These are phyloP conservation scores for Drosophila yakuba DNA, from an alignment of 1,140 invertebrate genomes.

Conservation along the genomic window DNA sequence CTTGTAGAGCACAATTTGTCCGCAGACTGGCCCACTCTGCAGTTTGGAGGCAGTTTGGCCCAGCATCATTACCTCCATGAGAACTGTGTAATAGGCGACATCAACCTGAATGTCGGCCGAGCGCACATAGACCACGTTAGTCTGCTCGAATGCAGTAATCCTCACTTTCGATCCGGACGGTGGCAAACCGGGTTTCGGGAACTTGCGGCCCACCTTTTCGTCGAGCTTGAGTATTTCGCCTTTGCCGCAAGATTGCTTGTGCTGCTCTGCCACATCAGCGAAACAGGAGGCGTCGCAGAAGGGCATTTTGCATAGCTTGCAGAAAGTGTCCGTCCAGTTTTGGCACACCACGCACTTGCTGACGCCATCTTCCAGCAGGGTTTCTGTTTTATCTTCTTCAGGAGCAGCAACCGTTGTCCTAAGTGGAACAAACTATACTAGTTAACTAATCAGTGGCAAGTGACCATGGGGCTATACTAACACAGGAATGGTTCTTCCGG, in stretches of 20 bases:
- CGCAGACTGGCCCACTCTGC: slow-evolving; percentile 40
- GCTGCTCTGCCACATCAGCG: slow-evolving; percentile 8
- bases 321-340: slow-evolving; percentile 40
- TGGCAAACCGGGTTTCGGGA: slow-evolving; percentile 30
- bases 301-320: slow-evolving; percentile 52
- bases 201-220: background rate
- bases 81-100: slow-evolving; percentile 57
- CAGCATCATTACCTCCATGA: slow-evolving; percentile 33
- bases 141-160: slow-evolving; percentile 70
- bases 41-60: slow-evolving; percentile 33
- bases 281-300: slow-evolving; percentile 55
- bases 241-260: slow-evolving; percentile 33
- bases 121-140: slow-evolving; percentile 70
- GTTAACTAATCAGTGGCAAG: background rate
- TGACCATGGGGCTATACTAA: background rate
- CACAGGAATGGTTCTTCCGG: slow-evolving; percentile 26
- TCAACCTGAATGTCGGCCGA: slow-evolving; percentile 35
- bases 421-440: background rate
- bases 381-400: background rate
- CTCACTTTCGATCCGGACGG: slow-evolving; percentile 43
- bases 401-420: background rate
- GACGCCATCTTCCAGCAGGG: background rate
- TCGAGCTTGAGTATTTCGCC: slow-evolving; percentile 3
- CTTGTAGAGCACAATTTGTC: slow-evolving; percentile 65
- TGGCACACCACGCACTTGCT: slow-evolving; percentile 37